Evolutionary conservation across 2,888 invertebrate genomes (phyloP).

Genomic region (Lampropteryx suffumata): DNA sequence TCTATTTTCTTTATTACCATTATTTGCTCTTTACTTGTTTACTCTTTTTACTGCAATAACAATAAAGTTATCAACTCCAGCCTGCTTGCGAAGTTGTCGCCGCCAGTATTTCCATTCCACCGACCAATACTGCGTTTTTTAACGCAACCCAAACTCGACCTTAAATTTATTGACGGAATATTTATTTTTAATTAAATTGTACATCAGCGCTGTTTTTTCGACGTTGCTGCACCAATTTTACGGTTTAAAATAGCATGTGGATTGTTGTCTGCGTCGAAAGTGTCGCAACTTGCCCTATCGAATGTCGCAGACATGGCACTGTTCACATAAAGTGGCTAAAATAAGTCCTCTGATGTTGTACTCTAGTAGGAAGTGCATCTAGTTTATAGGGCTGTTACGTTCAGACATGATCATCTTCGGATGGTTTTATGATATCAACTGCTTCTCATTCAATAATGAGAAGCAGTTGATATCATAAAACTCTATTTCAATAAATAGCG

Average conservation of each 20-base stretch:
- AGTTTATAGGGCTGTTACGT: slow-evolving; percentile 56
- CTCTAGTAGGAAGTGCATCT: slow-evolving; percentile 54
- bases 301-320: slow-evolving; percentile 64
- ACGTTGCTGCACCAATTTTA: slow-evolving; percentile 35
- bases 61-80: slow-evolving; percentile 61
- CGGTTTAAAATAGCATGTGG: slow-evolving; percentile 42
- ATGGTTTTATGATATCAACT: slow-evolving; percentile 42
- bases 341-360: slow-evolving; percentile 65
- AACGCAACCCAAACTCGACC: slow-evolving; percentile 50
- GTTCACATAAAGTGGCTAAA: slow-evolving; percentile 70
- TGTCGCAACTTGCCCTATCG: slow-evolving; percentile 66
- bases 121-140: slow-evolving; percentile 39
- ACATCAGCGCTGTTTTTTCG: slow-evolving; percentile 29
- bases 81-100: slow-evolving; percentile 51
- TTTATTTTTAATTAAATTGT: slow-evolving; percentile 50
- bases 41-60: slow-evolving; percentile 46
- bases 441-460: not conserved
- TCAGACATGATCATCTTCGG: slow-evolving; percentile 45
- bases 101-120: slow-evolving; percentile 51
- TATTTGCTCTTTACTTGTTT: slow-evolving; percentile 22
- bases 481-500: no score
- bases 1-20: no score
- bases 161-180: slow-evolving; percentile 45
- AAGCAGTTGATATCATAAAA: no score
- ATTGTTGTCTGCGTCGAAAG: slow-evolving; percentile 45